Percentiles rank a stretch among this genome's conserved stretches.
phyloP scores from a whole-genome alignment of 2,888 invertebrate genomes.

The Amiota communis region DNA sequence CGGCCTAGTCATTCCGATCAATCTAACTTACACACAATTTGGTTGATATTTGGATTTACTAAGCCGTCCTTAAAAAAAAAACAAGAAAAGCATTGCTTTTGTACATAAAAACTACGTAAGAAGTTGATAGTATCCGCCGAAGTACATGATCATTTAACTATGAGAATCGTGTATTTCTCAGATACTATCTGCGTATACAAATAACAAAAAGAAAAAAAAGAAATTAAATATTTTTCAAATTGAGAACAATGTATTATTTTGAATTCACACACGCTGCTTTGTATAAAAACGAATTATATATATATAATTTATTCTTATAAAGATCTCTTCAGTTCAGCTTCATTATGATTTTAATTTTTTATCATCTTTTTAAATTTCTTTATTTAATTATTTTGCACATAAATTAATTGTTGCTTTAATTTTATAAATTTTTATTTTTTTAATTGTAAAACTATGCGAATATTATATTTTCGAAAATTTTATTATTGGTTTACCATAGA shows the following conservation, averaged over 20 bases:
- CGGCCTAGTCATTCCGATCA: too few species aligned
- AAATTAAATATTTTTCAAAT: constrained; percentile 44
- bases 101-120: constrained; percentile 70
- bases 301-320: constrained; percentile 57
- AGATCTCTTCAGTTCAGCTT: neutral
- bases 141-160: constrained; percentile 4
- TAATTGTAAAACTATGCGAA: constrained; percentile 46
- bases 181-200: constrained; percentile 61
- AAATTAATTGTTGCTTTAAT: constrained; percentile 15
- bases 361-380: neutral
- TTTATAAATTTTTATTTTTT: constrained; percentile 31
- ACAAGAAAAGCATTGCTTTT: constrained; percentile 67
- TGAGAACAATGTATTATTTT: constrained; percentile 17
- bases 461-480: constrained; percentile 12
- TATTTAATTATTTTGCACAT: constrained; percentile 14
- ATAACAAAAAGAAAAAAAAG: constrained; percentile 65
- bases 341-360: neutral
- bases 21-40: too few species aligned
- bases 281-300: neutral
- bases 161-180: neutral
- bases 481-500: too few species aligned
- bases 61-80: too few species aligned
- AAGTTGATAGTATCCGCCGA: constrained; percentile 48
- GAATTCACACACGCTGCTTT: constrained; percentile 17
- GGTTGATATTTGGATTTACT: too few species aligned